Percentiles rank a stretch among this genome's conserved stretches.
Evolutionary conservation across 2,888 invertebrate genomes (phyloP).

Genomic region (Xylocampa areola): DNA sequence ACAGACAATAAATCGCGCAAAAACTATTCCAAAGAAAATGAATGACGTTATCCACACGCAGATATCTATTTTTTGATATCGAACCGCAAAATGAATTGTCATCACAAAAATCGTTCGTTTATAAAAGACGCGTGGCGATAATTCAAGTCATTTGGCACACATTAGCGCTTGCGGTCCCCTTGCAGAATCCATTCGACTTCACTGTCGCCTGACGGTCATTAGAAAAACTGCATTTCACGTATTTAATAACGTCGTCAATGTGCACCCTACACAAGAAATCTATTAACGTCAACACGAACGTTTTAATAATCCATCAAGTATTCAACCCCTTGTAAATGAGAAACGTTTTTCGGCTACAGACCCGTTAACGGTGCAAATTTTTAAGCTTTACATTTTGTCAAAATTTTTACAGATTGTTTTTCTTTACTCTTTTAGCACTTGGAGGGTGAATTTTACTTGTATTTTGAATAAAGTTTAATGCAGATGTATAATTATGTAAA

Average conservation of each 20-base stretch:
- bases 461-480: conserved; percentile 10
- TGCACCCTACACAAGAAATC: conserved; percentile 81
- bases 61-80: conserved; percentile 38
- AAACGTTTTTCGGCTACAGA: conserved; percentile 46
- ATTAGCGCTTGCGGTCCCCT: conserved; percentile 68
- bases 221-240: conserved; percentile 88
- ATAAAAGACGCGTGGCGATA: conserved; percentile 64
- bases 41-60: conserved; percentile 40
- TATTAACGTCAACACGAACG: conserved; percentile 84
- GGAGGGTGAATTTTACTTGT: not conserved
- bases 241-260: conserved; percentile 85
- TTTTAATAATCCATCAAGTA: conserved; percentile 81
- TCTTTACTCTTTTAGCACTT: conserved; percentile 6
- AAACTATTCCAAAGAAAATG: conserved; percentile 29
- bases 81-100: conserved; percentile 45
- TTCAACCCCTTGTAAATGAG: conserved; percentile 68
- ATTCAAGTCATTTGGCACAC: conserved; percentile 77
- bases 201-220: conserved; percentile 71
- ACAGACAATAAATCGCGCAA: conserved; percentile 15
- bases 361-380: conserved; percentile 31
- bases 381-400: conserved; percentile 34
- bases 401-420: conserved; percentile 15
- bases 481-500: conserved; percentile 14
- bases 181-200: conserved; percentile 54
- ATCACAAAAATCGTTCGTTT: conserved; percentile 54